phyloP scores from a whole-genome alignment of 92 coral and sea anemone species.

The Phenganax marumi region DNA sequence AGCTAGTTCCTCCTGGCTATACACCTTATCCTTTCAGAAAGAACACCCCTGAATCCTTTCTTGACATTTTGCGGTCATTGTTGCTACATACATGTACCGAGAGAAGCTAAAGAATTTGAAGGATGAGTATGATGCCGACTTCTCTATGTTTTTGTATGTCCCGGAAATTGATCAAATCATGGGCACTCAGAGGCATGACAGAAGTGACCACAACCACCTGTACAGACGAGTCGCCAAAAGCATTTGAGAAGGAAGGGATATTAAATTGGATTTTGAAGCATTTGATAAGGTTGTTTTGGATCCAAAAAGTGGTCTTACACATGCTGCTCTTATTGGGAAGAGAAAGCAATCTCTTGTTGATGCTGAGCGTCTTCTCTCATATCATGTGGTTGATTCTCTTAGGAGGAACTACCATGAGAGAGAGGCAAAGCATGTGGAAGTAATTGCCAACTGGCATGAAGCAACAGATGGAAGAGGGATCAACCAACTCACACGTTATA shows the following conservation, averaged over 20 bases:
- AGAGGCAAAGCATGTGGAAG: slow-evolving; percentile 51
- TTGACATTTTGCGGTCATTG: slow-evolving; percentile 51
- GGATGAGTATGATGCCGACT: slow-evolving; percentile 43
- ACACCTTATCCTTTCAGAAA: slow-evolving; percentile 50
- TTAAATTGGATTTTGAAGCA: slow-evolving; percentile 50
- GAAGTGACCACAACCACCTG: slow-evolving; percentile 55
- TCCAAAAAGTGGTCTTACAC: slow-evolving; percentile 61
- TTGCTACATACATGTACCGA: slow-evolving; percentile 43
- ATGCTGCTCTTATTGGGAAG: slow-evolving; percentile 60
- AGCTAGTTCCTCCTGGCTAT: slow-evolving; percentile 54
- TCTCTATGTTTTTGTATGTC: slow-evolving; percentile 40
- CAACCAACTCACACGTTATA: slow-evolving; percentile 54
- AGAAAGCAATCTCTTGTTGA: slow-evolving; percentile 58
- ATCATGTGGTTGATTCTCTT: slow-evolving; percentile 54
- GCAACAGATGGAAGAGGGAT: slow-evolving; percentile 63
- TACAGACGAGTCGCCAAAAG: slow-evolving; percentile 41
- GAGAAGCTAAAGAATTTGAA: slow-evolving; percentile 21
- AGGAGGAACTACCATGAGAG: slow-evolving; percentile 43
- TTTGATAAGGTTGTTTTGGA: slow-evolving; percentile 64
- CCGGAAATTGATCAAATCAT: slow-evolving; percentile 60
- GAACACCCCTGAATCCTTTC: slow-evolving; percentile 54
- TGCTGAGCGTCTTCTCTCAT: too few relatives aligned
- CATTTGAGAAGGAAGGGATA: slow-evolving; percentile 38
- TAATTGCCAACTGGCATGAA: slow-evolving; percentile 64
- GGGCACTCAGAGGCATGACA: slow-evolving; percentile 50